Evolutionary conservation across 2,113 vertebrate species (phyloP).

Genomic region (Pandion haliaetus): DNA sequence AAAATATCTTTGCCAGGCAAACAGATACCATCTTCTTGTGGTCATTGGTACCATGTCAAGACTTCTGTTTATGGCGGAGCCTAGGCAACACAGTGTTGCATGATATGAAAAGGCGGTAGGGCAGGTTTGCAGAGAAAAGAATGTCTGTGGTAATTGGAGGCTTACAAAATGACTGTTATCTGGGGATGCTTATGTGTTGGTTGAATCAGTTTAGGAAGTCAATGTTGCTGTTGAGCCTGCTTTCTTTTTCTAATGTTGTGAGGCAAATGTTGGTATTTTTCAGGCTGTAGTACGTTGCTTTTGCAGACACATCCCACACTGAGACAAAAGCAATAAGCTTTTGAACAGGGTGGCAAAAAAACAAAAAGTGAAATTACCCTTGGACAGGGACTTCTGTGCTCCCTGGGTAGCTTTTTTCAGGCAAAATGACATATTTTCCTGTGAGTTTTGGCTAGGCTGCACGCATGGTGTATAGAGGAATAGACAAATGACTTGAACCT

Average conservation of each 20-base stretch:
- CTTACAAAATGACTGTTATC: neutral
- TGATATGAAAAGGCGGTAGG: neutral
- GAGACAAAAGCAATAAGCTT: neutral
- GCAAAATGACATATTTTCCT: neutral
- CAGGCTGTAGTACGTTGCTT: neutral
- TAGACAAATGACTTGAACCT: neutral
- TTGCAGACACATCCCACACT: neutral
- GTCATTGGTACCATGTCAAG: neutral
- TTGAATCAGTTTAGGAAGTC: neutral
- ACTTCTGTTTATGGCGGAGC: neutral
- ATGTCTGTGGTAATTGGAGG: neutral
- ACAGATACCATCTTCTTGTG: neutral
- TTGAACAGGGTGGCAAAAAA: neutral
- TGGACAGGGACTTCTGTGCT: neutral
- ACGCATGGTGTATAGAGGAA: neutral
- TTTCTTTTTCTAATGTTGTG: neutral
- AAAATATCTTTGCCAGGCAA: neutral
- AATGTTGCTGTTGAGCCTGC: neutral
- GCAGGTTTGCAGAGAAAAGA: neutral
- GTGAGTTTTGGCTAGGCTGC: neutral
- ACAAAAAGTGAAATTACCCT: neutral
- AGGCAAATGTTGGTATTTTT: neutral
- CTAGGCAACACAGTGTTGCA: neutral
- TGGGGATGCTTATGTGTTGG: neutral
- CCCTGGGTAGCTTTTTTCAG: neutral